Evolutionary conservation across 2,113 vertebrate genomes (phyloP), one percentile per base, ranked within the genome.

Genomic region (Butastur rufipennis): DNA sequence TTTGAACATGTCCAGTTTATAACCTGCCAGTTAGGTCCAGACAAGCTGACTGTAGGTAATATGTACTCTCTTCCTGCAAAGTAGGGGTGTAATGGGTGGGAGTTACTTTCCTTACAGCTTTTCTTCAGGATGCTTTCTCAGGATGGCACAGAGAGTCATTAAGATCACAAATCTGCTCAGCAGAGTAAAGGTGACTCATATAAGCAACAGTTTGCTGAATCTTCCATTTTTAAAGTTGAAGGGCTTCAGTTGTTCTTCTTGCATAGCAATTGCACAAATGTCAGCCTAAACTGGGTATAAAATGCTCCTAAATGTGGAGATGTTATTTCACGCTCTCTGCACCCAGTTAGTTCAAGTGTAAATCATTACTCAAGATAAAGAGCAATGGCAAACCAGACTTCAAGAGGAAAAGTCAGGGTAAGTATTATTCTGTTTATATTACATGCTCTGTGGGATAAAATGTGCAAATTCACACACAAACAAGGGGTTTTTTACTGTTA

Each of bases 141-240:
- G 71, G 63, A 78, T 81, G 20, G 17, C 75, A 62, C 65, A 63
- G 48, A 56, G 36, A 77, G 59, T 45, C 15, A 11, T 68, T 70
- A 87, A 58, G 63, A 72, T 73, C 32, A 94, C 82, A 95, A 93
- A 77, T 77, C 48, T 92, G 47, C 55, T 92, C 87, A 82, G 65
- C 48, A 77, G 53, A 73, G 22, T 63, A 82, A 55, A 65, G 26
- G 29, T 95, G 85, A 92, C 71, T 97, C 93, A 92, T 34, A 52
- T 6, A 88, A 90, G 53, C 55, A 96, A 47, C 21, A 63, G 68
- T 84, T 93, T 92, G 92, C 88, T 63, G 90, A 88, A 88, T 95
- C 75, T 92, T 67, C 38, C 14, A 29, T 88, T 97, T 97, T 88
- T 61, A 88, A 85, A 86, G 71, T 67, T 71, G 67, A 96, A 93